These are phyloP conservation scores for Tetranychus cinnabarinus DNA, from an alignment of 1,140 invertebrate species.

Conservation along the genomic window DNA sequence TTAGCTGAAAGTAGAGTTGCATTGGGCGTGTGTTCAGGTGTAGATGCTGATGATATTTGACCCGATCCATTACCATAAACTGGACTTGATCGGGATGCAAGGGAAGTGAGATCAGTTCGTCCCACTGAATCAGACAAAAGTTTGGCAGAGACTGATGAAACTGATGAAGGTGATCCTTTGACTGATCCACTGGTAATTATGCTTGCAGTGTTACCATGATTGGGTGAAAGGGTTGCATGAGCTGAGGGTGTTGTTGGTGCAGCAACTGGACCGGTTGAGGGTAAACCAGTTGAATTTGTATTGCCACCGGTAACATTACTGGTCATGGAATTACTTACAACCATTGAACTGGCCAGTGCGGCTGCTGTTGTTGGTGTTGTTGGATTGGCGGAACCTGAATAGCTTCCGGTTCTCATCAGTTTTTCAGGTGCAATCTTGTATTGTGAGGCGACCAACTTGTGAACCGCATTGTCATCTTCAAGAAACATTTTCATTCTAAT, in stretches of 20 bases:
- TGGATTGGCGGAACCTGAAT: slow-evolving; percentile 29
- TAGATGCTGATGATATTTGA: neutral
- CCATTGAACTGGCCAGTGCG: slow-evolving; percentile 1
- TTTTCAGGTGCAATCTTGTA: slow-evolving; percentile 93
- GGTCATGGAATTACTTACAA: neutral
- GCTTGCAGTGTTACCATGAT: neutral
- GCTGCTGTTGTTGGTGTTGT: neutral
- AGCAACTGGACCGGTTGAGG: neutral
- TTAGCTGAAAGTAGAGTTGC: neutral
- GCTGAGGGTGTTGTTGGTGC: neutral
- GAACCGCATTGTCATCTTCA: slow-evolving; percentile 86
- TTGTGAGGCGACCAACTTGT: slow-evolving; percentile 83
- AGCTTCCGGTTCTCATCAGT: slow-evolving; percentile 75
- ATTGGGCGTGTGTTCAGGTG: neutral
- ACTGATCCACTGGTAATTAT: neutral
- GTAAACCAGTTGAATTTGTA: neutral
- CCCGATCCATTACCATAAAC: neutral
- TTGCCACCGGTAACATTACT: neutral
- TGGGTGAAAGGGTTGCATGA: neutral
- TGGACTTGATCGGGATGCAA: neutral
- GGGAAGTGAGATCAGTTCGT: neutral
- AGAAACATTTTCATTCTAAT: slow-evolving; percentile 96
- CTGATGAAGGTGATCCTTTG: neutral
- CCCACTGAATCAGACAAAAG: neutral
- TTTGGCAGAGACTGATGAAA: neutral